Conservation (phyloP, 2,113 vertebrate species). For the Phalacrocorax pelagicus region DNA sequence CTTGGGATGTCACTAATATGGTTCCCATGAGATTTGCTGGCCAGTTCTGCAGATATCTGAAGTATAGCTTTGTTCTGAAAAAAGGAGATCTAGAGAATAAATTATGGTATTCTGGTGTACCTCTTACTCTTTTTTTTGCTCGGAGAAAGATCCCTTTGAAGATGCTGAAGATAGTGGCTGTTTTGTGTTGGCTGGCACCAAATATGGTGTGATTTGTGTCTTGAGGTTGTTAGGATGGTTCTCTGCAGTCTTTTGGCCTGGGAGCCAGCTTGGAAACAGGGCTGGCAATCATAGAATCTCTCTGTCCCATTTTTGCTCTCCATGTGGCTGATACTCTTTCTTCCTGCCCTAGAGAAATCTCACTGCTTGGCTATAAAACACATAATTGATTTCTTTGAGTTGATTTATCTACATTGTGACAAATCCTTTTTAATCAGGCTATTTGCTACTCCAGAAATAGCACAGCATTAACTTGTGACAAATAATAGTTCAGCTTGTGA, state of each 20-base stretch:
- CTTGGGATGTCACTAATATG: neutral
- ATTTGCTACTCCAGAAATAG: constrained; percentile 45
- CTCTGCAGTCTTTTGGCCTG: neutral
- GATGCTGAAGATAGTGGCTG: neutral
- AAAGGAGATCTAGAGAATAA: neutral
- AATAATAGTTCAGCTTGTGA: constrained; percentile 47
- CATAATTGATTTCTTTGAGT: neutral
- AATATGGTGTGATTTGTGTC: neutral
- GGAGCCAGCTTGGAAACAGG: neutral
- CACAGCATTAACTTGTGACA: constrained; percentile 13
- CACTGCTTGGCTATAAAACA: neutral
- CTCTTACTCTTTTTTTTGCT: neutral
- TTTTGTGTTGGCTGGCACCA: neutral
- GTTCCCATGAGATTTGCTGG: neutral
- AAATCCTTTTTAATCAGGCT: constrained; percentile 49
- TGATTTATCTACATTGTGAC: constrained; percentile 35
- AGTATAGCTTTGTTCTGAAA: neutral
- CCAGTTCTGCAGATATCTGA: neutral
- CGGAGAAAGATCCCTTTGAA: neutral
- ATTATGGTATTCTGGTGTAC: neutral
- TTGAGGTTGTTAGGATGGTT: neutral
- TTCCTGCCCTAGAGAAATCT: neutral
- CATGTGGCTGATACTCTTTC: accelerated
- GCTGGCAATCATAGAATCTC: neutral
- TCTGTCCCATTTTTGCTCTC: neutral